These are phyloP conservation scores for Gasterosteus aculeatus DNA, from an alignment of 2,113 vertebrate genomes.

Conservation along the genomic window DNA sequence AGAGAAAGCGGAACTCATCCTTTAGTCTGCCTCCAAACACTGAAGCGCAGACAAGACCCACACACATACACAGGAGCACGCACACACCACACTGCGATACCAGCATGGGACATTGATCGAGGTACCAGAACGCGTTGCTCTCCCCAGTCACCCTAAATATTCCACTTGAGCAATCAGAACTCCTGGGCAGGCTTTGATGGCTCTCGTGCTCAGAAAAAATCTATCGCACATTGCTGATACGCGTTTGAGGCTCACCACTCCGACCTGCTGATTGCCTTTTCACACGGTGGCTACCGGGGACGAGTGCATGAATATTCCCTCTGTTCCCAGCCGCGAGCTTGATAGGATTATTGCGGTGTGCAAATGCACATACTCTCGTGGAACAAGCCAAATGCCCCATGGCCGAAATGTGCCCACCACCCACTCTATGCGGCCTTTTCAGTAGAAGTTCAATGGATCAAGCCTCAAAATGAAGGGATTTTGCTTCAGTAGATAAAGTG, in stretches of 20 bases:
- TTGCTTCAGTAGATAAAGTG: background rate
- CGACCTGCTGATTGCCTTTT: constrained; percentile 49
- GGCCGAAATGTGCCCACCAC: background rate
- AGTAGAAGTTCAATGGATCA: background rate
- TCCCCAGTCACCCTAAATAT: constrained; percentile 41
- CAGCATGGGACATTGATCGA: constrained; percentile 56
- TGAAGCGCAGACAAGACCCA: background rate
- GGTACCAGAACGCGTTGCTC: constrained; percentile 34
- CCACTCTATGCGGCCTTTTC: background rate
- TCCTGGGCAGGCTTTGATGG: constrained; percentile 21
- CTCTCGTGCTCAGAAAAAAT: constrained; percentile 35
- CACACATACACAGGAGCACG: background rate
- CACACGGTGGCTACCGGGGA: constrained; percentile 10
- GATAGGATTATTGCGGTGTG: constrained; percentile 28
- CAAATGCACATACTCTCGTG: constrained; percentile 11
- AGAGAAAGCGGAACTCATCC: constrained; percentile 36
- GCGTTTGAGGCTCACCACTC: constrained; percentile 14
- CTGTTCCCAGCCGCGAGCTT: constrained; percentile 21
- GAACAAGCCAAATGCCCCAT: background rate
- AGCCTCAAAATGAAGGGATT: background rate
- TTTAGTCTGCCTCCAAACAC: constrained; percentile 44
- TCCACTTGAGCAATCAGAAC: constrained; percentile 49
- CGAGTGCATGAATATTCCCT: constrained; percentile 16
- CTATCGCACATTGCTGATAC: constrained; percentile 3
- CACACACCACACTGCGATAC: constrained; percentile 8